Evolutionary conservation across 1,140 invertebrate genomes (phyloP), one percentile per base, ranked within the genome.

Genomic region (Microvelia longipes): DNA sequence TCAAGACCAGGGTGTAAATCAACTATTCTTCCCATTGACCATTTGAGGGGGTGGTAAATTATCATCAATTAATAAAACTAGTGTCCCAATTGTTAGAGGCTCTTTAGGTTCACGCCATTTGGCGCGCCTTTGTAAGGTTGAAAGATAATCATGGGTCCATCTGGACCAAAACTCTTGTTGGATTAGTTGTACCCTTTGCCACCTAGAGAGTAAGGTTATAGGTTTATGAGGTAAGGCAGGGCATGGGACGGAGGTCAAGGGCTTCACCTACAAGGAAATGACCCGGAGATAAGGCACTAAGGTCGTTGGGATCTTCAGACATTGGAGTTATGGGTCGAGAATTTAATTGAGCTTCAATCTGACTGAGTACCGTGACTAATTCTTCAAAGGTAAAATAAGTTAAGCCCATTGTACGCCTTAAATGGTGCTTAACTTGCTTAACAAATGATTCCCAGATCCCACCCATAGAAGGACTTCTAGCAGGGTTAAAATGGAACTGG

Each of bases 381-480:
- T 76, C 74, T 69, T 76, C 76, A 26, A 70, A 73, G 0, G 75
- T 74, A 19, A 75, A 68, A 2, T 27, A 26, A 1, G 25, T 29
- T 13, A 68, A 30, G 15, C 74, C 75, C 2, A 79, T 27, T 2
- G 73, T 68, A 11, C 76, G 70, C 24, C 70, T 68, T 2, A 81
- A 69, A 70, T 79, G 79, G 61, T 73, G 72, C 71, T 82, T 82
- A 11, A 77, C 72, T 19, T 73, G 73, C 73, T 79, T 79, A 0
- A 82, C 76, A 0, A 72, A 77, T 1, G 76, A 73, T 73, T 83
- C 81, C 75, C 79, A 81, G 25, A 80, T 28, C n/a, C 78, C 80
- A 19, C 80, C 80, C 68, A 82, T 79, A 74, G 81, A 77, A 1
- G 78, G 76, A 14, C 77, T 75, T 14, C 64, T 24, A 25, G 81